A percentile compares a stretch with the other conserved stretches of the same genome.
These are phyloP conservation scores for Campodea augens DNA, from an alignment of 1,140 invertebrate genomes.

Conservation along the genomic window DNA sequence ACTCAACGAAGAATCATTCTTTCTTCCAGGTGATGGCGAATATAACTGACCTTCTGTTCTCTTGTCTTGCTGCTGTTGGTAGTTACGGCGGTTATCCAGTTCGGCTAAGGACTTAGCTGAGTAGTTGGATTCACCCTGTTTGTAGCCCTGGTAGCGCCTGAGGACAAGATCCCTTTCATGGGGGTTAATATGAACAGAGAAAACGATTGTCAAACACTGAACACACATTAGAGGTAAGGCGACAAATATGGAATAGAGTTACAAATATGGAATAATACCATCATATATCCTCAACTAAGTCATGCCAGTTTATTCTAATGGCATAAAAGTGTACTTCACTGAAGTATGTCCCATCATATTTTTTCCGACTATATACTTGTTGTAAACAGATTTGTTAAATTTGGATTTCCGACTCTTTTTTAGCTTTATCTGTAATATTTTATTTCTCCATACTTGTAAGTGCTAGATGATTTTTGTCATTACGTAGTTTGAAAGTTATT, in stretches of 20 bases:
- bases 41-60: constrained; percentile 27
- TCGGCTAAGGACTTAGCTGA: constrained; percentile 41
- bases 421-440: too few relatives aligned
- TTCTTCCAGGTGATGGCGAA: constrained; percentile 43
- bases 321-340: too few relatives aligned
- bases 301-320: too few relatives aligned
- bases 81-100: constrained; percentile 45
- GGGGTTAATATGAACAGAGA: neutral
- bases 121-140: constrained; percentile 21
- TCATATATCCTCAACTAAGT: too few relatives aligned
- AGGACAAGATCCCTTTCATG: neutral
- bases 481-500: too few relatives aligned
- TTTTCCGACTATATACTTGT: too few relatives aligned
- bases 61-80: constrained; percentile 28
- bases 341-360: too few relatives aligned
- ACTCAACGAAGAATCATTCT: constrained; percentile 20
- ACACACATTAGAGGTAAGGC: neutral
- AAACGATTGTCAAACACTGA: neutral
- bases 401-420: too few relatives aligned
- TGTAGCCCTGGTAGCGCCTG: constrained; percentile 15
- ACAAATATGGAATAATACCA: too few relatives aligned
- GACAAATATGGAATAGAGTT: neutral
- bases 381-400: too few relatives aligned
- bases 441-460: too few relatives aligned
- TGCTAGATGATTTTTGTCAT: too few relatives aligned